These are phyloP conservation scores for Cherax destructor DNA, from an alignment of 1,140 invertebrate genomes.

Conservation along the genomic window DNA sequence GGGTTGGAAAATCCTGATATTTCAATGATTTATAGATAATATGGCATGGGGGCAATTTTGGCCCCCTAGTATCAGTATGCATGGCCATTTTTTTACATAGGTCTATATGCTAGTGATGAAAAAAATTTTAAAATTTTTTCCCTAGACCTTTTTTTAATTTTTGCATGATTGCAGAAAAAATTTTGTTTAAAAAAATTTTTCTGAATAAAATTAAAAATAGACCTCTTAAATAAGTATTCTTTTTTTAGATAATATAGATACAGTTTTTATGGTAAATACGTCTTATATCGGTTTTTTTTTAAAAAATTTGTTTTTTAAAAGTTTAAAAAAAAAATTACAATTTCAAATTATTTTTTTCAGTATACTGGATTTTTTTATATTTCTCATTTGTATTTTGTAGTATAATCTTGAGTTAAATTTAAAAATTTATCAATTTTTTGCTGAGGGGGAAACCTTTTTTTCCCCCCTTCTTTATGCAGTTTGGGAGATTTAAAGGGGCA, in stretches of 20 bases:
- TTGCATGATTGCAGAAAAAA: slow-evolving; percentile 9
- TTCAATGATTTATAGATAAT: background rate
- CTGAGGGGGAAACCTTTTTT: slow-evolving; percentile 12
- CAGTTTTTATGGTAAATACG: background rate
- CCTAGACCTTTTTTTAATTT: background rate
- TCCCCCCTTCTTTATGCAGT: slow-evolving; percentile 25
- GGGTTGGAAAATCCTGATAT: background rate
- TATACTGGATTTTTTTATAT: background rate
- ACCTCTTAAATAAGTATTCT: background rate
- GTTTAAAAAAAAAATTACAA: background rate
- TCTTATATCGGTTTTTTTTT: background rate
- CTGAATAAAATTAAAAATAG: too few relatives aligned
- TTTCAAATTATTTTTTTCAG: slow-evolving; percentile 12
- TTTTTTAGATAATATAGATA: background rate
- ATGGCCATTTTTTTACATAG: slow-evolving; percentile 2
- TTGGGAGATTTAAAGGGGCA: background rate
- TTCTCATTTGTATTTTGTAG: background rate
- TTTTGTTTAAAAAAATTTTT: background rate
- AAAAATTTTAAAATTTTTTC: background rate
- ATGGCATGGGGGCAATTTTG: background rate
- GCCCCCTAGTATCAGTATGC: slow-evolving; percentile 13
- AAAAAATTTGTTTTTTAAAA: background rate
- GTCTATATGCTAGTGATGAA: background rate
- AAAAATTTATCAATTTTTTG: background rate
- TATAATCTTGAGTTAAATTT: background rate